These are phyloP conservation scores for Augochlorella aurata DNA, from an alignment of 2,888 invertebrate species.

Conservation along the genomic window DNA sequence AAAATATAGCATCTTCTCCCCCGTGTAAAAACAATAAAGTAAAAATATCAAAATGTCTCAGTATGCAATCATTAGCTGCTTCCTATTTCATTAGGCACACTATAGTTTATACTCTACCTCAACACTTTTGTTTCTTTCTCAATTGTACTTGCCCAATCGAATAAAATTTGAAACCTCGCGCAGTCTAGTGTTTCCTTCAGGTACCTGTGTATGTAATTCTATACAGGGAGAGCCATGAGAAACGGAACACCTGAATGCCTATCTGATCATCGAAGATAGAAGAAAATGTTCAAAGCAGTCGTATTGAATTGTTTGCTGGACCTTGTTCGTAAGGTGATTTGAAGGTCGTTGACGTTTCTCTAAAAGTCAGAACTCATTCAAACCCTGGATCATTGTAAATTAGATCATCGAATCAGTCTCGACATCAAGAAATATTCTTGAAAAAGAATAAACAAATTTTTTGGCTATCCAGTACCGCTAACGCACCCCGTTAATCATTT, in stretches of 20 bases:
- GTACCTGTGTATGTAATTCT: neutral
- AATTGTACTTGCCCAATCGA: conserved; percentile 9
- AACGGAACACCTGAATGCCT: conserved; percentile 1
- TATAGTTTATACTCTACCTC: conserved; percentile 3
- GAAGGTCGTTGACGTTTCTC: too few relatives aligned
- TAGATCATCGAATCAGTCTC: neutral
- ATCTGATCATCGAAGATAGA: neutral
- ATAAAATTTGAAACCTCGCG: conserved; percentile 10
- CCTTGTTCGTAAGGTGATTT: too few relatives aligned
- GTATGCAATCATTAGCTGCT: neutral
- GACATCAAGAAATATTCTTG: neutral
- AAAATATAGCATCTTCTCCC: neutral
- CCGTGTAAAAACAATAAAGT: neutral
- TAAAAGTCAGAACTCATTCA: neutral
- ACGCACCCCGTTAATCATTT: neutral
- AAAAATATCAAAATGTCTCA: neutral
- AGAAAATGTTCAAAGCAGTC: neutral
- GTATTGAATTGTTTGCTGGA: neutral
- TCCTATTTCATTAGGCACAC: neutral
- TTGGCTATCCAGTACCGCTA: neutral
- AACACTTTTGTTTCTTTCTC: neutral
- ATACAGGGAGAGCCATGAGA: neutral
- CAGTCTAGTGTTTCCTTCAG: conserved; percentile 12
- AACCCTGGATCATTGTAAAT: neutral
- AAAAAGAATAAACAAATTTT: neutral